Evolutionary conservation across 2,797 vertebrate species (phyloP).

Genomic region (Delichon dasypus): DNA sequence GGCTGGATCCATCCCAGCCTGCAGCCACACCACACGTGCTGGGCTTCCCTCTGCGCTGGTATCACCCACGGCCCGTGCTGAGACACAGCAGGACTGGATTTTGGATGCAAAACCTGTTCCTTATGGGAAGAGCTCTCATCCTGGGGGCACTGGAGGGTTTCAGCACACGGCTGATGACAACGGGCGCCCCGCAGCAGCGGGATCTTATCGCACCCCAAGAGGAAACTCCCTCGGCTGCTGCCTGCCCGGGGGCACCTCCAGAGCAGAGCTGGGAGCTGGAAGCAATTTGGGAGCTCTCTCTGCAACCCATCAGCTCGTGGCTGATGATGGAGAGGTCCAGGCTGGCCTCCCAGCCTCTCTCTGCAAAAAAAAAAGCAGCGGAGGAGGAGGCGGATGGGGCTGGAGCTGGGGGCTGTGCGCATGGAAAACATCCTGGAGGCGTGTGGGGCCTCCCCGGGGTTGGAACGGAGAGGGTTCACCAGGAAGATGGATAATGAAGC

Average conservation of each 20-base stretch:
- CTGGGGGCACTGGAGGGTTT: neutral
- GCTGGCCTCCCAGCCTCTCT: neutral
- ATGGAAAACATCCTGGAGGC: neutral
- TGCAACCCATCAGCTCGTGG: neutral
- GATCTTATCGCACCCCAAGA: neutral
- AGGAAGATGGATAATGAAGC: slow-evolving; percentile 45
- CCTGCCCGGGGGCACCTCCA: neutral
- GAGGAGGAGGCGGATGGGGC: neutral
- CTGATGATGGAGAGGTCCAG: neutral
- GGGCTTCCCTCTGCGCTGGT: neutral
- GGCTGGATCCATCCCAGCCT: neutral
- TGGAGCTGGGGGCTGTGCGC: neutral
- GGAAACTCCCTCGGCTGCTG: fast-evolving
- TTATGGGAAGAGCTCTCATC: neutral
- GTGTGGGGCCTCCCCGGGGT: neutral
- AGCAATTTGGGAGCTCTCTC: neutral
- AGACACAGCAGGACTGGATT: neutral
- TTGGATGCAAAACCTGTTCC: neutral
- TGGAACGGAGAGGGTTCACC: neutral
- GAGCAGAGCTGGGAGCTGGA: neutral
- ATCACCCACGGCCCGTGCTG: fast-evolving
- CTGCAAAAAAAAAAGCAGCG: neutral
- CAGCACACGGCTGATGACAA: neutral
- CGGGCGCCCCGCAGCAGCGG: fast-evolving
- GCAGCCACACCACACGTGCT: neutral